Evolutionary conservation across 1,140 invertebrate genomes (phyloP).

Genomic region (Cataglyphis hispanica): DNA sequence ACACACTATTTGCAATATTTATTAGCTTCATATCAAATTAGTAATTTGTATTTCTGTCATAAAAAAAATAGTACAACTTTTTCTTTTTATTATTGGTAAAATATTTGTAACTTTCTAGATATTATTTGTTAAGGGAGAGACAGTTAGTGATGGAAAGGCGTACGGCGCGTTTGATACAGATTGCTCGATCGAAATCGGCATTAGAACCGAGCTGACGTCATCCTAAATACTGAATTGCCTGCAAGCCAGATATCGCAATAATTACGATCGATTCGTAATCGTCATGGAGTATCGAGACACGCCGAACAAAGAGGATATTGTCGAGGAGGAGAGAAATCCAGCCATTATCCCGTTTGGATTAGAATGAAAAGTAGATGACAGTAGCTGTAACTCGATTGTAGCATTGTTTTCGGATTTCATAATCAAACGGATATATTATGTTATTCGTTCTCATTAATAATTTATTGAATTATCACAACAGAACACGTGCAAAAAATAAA

Average conservation of each 20-base stretch:
- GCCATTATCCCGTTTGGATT: constrained; percentile 52
- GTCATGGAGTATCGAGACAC: constrained; percentile 39
- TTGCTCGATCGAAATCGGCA: constrained; percentile 23
- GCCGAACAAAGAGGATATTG: constrained; percentile 28
- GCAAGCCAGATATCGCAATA: constrained; percentile 68
- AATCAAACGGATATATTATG: not conserved
- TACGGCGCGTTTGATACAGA: constrained; percentile 5
- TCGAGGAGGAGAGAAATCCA: constrained; percentile 52
- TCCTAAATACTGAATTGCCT: constrained; percentile 54
- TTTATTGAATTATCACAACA: too few relatives aligned
- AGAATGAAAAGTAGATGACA: not conserved
- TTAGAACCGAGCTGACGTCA: constrained; percentile 61
- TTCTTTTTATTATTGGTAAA: too few relatives aligned
- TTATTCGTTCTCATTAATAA: not conserved
- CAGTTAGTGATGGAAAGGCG: constrained; percentile 12
- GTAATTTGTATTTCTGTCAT: too few relatives aligned
- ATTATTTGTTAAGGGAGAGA: not conserved
- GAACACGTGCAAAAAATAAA: too few relatives aligned
- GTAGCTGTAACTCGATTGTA: not conserved
- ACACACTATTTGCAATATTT: too few relatives aligned
- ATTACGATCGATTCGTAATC: constrained; percentile 69
- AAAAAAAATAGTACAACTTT: too few relatives aligned
- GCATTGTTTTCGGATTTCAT: not conserved
- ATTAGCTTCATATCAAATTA: too few relatives aligned
- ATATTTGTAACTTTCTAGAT: not conserved